phyloP scores from a whole-genome alignment of 2,113 vertebrate genomes.

The Typhlomys cinereus region DNA sequence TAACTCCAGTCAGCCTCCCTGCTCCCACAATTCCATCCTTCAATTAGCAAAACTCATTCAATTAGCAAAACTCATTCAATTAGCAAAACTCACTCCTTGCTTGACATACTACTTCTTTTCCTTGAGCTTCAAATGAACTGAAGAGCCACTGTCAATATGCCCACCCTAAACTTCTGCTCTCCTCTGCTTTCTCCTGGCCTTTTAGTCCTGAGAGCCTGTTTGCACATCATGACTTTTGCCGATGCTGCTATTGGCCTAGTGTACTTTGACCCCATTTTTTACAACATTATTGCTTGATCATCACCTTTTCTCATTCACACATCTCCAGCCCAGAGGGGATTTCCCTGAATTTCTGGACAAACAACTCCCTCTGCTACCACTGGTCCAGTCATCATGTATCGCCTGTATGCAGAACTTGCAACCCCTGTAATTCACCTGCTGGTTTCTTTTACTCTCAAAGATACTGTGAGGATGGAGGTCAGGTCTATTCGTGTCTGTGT shows the following conservation, averaged over 20 bases:
- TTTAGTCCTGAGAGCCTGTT: neutral
- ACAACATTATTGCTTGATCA: neutral
- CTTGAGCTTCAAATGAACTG: neutral
- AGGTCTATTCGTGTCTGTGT: neutral
- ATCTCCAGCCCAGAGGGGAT: neutral
- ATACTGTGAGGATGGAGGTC: neutral
- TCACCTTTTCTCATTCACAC: neutral
- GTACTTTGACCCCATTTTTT: neutral
- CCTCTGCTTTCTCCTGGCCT: neutral
- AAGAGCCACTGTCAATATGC: neutral
- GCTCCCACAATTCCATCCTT: neutral
- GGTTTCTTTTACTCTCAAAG: neutral
- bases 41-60: neutral
- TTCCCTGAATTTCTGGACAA: neutral
- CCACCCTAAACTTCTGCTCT: neutral
- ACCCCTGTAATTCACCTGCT: neutral
- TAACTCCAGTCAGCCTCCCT: neutral
- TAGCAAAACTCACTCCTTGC: neutral
- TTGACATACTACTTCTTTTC: neutral
- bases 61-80: neutral
- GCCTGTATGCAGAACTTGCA: neutral
- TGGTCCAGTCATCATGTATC: neutral
- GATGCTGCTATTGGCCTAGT: neutral
- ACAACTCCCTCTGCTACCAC: neutral
- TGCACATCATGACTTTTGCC: neutral